Conservation (phyloP, 2,113 vertebrate species). For the Tychaedon coryphoeus region DNA sequence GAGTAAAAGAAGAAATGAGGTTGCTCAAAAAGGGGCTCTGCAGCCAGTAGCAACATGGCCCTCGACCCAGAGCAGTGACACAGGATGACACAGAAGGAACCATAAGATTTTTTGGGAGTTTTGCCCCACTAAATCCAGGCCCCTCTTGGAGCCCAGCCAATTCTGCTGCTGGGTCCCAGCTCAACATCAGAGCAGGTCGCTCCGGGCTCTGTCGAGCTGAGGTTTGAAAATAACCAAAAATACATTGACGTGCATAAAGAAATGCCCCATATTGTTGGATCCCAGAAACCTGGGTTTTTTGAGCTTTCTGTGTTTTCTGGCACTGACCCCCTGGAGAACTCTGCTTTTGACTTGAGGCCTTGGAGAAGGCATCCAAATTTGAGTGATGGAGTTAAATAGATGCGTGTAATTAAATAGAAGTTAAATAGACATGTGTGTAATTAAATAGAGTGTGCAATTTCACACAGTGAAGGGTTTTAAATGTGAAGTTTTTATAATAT, state of each 20-base stretch:
- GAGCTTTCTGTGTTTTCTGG: no score
- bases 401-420: no score
- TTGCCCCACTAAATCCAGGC: background rate
- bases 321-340: no score
- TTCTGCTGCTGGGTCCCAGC: background rate
- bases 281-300: no score
- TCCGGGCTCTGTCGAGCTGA: background rate
- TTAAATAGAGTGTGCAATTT: no score
- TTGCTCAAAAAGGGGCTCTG: background rate
- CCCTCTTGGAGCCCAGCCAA: background rate
- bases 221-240: background rate
- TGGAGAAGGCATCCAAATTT: no score
- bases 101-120: rapidly evolving
- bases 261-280: rapidly evolving
- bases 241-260: rapidly evolving
- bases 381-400: no score
- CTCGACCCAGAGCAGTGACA: background rate
- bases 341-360: no score
- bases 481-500: no score
- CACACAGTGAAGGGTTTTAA: no score
- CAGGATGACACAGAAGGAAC: background rate
- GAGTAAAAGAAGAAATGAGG: background rate
- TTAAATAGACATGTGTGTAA: no score
- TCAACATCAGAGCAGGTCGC: background rate
- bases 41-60: rapidly evolving